A percentile compares a stretch with the other conserved stretches of the same genome.
These are phyloP conservation scores for Andrena minutula DNA, from an alignment of 2,888 invertebrate species.

Conservation along the genomic window DNA sequence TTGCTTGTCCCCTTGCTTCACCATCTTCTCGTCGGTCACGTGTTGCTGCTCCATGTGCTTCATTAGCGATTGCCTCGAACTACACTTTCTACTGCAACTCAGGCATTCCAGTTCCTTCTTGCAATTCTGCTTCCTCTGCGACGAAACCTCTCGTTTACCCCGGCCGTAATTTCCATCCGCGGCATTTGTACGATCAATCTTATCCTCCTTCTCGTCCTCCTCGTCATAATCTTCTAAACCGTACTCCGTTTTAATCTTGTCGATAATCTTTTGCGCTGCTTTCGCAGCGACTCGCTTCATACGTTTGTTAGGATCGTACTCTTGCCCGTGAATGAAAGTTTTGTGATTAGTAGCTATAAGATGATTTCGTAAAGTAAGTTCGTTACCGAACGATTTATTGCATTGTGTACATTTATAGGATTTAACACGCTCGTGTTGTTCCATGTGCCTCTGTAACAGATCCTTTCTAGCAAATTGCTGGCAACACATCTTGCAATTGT, in stretches of 20 bases:
- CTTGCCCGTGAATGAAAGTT: slow-evolving; percentile 80
- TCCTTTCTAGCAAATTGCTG: slow-evolving; percentile 78
- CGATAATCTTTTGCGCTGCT: slow-evolving; percentile 83
- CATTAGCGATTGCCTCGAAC: slow-evolving; percentile 79
- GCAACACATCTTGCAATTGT: slow-evolving; percentile 78
- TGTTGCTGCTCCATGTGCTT: slow-evolving; percentile 82
- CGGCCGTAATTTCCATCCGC: slow-evolving; percentile 47
- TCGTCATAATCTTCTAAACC: slow-evolving; percentile 77
- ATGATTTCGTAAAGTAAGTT: slow-evolving; percentile 82
- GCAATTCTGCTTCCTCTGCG: slow-evolving; percentile 62
- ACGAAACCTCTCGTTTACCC: slow-evolving; percentile 43
- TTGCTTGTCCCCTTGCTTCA: slow-evolving; percentile 51
- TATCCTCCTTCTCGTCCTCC: slow-evolving; percentile 57
- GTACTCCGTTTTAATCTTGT: slow-evolving; percentile 82
- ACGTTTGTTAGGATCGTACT: slow-evolving; percentile 83
- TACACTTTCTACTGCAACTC: slow-evolving; percentile 79
- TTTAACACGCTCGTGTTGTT: slow-evolving; percentile 74
- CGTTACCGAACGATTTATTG: slow-evolving; percentile 80
- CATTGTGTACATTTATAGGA: slow-evolving; percentile 81
- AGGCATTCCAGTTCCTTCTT: slow-evolving; percentile 78
- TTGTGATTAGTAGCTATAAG: slow-evolving; percentile 83
- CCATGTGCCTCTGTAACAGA: slow-evolving; percentile 76
- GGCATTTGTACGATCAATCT: slow-evolving; percentile 58
- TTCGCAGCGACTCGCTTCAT: slow-evolving; percentile 82
- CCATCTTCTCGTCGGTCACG: slow-evolving; percentile 75